Percentiles rank a stretch among this genome's conserved stretches.
phyloP scores from a whole-genome alignment of 37 sponge, comb jelly and placozoan species.

The Spongia lamella region DNA sequence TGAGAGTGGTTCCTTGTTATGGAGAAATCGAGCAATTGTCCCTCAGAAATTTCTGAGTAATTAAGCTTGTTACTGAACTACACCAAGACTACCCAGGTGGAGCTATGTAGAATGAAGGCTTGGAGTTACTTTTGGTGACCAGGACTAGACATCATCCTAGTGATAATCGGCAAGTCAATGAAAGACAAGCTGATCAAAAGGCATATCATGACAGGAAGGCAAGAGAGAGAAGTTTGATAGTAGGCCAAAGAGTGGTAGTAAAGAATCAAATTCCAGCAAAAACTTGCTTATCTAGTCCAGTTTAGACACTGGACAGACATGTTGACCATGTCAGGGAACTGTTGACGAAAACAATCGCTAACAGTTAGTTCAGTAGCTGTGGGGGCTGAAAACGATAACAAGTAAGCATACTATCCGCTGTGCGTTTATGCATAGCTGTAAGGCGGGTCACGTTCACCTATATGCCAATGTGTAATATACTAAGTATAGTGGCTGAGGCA shows the following conservation, averaged over 20 bases:
- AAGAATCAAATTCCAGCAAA: conserved; percentile 11
- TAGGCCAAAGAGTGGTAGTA: conserved; percentile 27
- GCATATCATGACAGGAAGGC: conserved; percentile 2
- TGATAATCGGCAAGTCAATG: background rate
- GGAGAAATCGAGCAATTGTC: conserved; percentile 4
- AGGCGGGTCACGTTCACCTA: too few species aligned
- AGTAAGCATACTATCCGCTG: too few species aligned
- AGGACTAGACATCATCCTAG: conserved; percentile 12
- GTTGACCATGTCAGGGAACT: too few species aligned
- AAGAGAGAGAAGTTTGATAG: background rate
- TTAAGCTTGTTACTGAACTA: background rate
- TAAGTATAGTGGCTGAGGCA: too few species aligned
- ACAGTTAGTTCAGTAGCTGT: too few species aligned
- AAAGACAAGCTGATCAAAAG: conserved; percentile 21
- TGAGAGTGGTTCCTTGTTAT: background rate
- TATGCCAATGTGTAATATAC: too few species aligned
- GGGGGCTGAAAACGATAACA: too few species aligned
- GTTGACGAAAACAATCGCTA: too few species aligned
- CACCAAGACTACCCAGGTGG: too few species aligned
- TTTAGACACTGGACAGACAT: too few species aligned
- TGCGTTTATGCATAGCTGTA: too few species aligned
- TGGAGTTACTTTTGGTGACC: conserved; percentile 9
- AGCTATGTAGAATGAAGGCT: background rate
- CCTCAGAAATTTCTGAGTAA: too few species aligned
- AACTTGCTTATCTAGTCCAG: background rate